Percentiles rank a stretch among this genome's conserved stretches.
Conservation (phyloP, 92 coral and sea anemone genomes). For the Meandrina meandrites region DNA sequence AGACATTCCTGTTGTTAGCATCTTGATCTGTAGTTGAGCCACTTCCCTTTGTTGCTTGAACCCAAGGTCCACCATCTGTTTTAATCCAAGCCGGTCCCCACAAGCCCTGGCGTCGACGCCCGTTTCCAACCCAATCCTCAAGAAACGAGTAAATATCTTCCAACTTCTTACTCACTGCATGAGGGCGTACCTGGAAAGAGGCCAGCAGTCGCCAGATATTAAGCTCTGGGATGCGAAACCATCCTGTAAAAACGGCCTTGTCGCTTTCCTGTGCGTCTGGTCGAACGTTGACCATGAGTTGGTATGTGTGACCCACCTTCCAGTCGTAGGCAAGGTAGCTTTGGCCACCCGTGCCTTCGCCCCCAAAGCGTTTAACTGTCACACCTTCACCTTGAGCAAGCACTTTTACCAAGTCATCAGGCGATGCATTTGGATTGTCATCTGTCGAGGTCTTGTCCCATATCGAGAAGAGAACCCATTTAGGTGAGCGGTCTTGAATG, state of each 20-base stretch:
- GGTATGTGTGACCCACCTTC: slow-evolving; percentile 34
- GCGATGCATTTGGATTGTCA: slow-evolving; percentile 30
- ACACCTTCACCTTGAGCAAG: slow-evolving; percentile 34
- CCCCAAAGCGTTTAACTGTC: slow-evolving; percentile 35
- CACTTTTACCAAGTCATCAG: slow-evolving; percentile 34
- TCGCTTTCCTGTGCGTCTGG: slow-evolving; percentile 29
- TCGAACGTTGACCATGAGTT: slow-evolving; percentile 40
- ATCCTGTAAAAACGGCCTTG: slow-evolving; percentile 42
- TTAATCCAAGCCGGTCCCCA: slow-evolving; percentile 45
- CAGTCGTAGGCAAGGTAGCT: slow-evolving; percentile 36
- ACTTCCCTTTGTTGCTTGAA: slow-evolving; percentile 28
- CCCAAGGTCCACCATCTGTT: slow-evolving; percentile 21
- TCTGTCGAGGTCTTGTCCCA: slow-evolving; percentile 43
- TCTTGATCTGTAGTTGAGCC: slow-evolving; percentile 30
- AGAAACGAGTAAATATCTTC: slow-evolving; percentile 16
- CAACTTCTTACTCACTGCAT: slow-evolving; percentile 8
- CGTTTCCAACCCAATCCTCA: slow-evolving; percentile 37
- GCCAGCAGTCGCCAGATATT: slow-evolving; percentile 47
- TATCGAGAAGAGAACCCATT: slow-evolving; percentile 40
- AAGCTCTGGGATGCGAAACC: slow-evolving; percentile 42
- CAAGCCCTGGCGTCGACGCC: slow-evolving; percentile 18
- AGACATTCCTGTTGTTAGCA: slow-evolving; percentile 29
- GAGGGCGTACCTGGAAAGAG: slow-evolving; percentile 39
- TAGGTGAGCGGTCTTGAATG: slow-evolving; percentile 41
- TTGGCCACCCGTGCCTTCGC: slow-evolving; percentile 42